Conservation (phyloP, 2,888 invertebrate species). For the Sinotaia quadrata region DNA sequence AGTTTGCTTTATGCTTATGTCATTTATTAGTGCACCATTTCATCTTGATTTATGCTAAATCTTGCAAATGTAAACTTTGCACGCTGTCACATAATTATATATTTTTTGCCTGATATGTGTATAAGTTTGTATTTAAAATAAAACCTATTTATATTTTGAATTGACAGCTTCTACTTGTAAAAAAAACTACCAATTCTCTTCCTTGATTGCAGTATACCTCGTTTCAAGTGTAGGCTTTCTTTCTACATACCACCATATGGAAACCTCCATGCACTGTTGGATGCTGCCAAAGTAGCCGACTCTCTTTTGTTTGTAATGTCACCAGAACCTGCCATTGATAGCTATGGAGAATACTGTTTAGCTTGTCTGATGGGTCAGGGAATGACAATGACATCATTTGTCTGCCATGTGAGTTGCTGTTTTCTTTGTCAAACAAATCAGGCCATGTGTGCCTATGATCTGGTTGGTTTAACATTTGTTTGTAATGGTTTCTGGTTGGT, state of each 20-base stretch:
- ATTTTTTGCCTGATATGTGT: no score
- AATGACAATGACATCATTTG: conserved; percentile 79
- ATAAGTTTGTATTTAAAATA: no score
- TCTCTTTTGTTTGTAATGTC: conserved; percentile 84
- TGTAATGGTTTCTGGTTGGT: neutral
- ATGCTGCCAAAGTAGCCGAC: conserved; percentile 80
- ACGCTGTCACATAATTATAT: no score
- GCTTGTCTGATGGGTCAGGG: conserved; percentile 87
- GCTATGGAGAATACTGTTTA: conserved; percentile 85
- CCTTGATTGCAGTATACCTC: conserved; percentile 79
- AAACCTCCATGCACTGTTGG: conserved; percentile 80
- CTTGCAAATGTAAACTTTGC: no score
- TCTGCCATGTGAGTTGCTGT: conserved; percentile 59
- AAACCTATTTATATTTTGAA: no score
- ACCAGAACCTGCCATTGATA: conserved; percentile 78
- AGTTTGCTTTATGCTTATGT: no score
- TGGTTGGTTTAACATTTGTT: neutral
- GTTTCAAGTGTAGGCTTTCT: conserved; percentile 91
- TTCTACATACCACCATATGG: conserved; percentile 83
- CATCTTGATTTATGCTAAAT: no score
- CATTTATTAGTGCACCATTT: no score
- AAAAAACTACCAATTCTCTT: no score
- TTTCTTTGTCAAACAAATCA: neutral
- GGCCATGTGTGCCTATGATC: neutral
- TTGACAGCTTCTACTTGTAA: no score